Base-by-base conservation (phyloP, 1,140 invertebrate species). In the Hyles euphorbiae region DNA sequence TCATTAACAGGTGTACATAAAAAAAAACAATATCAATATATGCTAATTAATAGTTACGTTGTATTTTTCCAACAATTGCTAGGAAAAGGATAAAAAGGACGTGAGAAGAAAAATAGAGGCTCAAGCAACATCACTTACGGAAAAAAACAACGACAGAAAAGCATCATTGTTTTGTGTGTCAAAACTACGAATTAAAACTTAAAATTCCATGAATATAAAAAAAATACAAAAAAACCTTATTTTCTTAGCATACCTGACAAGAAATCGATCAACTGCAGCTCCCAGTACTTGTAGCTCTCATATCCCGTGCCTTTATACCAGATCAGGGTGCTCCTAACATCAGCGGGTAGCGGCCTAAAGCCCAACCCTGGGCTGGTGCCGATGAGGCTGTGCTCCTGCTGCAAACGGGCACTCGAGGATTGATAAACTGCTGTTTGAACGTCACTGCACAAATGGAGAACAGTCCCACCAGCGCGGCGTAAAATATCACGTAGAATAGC, bases 321-420 rank as follows among this genome's bases (percentile, higher is more conserved):
- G 75, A 99, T 97, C 47, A 99, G 91, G 10, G 97, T 98, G 84
- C 96, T 98, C 65, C 97, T 94, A 33, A 97, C 94, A 83, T 98
- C 96, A 0, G 63, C 58, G 0, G 96, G 94, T 61, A 96, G 91
- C 0, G 97, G 97, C 57, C 97, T 91, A 87, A 97, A 98, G 46
- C 97, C 97, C 53, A 98, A 83, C 8, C 96, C 97, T 68, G 97
- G 97, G 91, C 96, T 98, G 48, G 92, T 80, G 48, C 87, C 88
- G 93, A 96, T 56, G 89, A 90, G 1, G 90, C 91, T 67, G 94
- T 89, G 72, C 90, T 91, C 91, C 93, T 96, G 89, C 90, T 95
- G 44, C 95, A 96, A 74, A 86, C 90, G 49, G 90, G 46, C 91
- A 89, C 77, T 91, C 92, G 60, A 96, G 81, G 36, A 94, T 95